phyloP scores from a whole-genome alignment of 92 coral and sea anemone species.

The Porites rus region DNA sequence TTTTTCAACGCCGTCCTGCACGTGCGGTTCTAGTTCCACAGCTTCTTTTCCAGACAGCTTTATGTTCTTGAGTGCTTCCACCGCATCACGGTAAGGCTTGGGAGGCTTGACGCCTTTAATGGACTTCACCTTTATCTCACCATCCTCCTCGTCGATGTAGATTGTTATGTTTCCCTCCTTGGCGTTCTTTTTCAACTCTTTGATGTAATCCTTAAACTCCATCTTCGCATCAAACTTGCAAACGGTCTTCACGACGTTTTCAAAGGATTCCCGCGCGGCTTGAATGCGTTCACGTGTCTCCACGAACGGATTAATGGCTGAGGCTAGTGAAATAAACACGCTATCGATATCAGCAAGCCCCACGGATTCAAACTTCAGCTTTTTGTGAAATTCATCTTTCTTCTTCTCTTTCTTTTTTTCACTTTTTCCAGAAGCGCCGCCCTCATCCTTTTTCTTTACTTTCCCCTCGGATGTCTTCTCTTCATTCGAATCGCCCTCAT shows the following conservation, averaged over 20 bases:
- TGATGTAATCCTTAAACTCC: constrained; percentile 73
- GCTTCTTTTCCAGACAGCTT: constrained; percentile 63
- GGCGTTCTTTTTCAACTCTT: constrained; percentile 81
- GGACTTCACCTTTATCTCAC: constrained; percentile 66
- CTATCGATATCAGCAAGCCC: constrained; percentile 80
- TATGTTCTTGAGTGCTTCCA: constrained; percentile 71
- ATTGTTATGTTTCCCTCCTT: constrained; percentile 80
- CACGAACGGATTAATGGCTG: constrained; percentile 73
- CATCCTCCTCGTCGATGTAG: constrained; percentile 72
- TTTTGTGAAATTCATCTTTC: constrained; percentile 70
- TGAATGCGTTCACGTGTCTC: constrained; percentile 75
- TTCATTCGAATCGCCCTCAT: constrained; percentile 17
- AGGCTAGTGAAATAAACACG: constrained; percentile 67
- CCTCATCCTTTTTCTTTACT: constrained; percentile 11
- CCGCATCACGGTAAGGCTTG: constrained; percentile 82
- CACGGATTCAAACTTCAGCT: constrained; percentile 66
- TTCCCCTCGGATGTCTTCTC: constrained; percentile 4
- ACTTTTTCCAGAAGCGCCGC: constrained; percentile 1
- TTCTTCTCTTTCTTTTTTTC: constrained; percentile 48
- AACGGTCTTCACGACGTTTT: constrained; percentile 62
- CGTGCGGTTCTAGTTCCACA: constrained; percentile 73
- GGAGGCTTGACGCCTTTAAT: constrained; percentile 83
- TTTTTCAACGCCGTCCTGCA: constrained; percentile 68
- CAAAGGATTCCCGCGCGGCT: constrained; percentile 78
- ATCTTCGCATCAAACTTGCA: constrained; percentile 69